phyloP scores from a whole-genome alignment of 2,797 vertebrate genomes.

The Urocyon cinereoargenteus region DNA sequence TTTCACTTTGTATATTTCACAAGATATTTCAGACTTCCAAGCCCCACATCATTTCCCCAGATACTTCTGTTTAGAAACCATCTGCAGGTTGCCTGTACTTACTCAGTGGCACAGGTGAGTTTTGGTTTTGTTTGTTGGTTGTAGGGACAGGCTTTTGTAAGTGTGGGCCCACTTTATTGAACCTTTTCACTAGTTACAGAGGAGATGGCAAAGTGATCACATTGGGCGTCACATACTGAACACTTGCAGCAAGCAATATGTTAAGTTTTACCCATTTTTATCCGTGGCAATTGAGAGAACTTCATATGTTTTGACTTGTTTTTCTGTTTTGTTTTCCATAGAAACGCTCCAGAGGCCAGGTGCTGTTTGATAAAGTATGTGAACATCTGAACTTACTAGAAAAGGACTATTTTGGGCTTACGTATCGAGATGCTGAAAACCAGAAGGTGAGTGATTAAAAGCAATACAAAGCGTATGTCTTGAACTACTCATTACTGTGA shows the following conservation, averaged over 20 bases:
- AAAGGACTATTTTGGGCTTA: constrained; percentile 98
- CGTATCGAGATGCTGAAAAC: constrained; percentile 95
- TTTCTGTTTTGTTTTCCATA: constrained; percentile 82
- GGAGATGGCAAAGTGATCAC: not conserved
- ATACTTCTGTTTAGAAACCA: not conserved
- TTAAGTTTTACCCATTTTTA: not conserved
- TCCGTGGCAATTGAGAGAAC: not conserved
- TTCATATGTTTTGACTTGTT: not conserved
- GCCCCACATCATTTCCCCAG: not conserved
- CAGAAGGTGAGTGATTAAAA: constrained; percentile 92
- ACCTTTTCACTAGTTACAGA: not conserved
- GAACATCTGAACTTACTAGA: constrained; percentile 98
- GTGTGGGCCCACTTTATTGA: not conserved
- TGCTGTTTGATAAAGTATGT: constrained; percentile 97
- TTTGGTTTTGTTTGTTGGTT: not conserved
- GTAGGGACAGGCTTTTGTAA: not conserved
- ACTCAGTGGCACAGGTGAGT: not conserved
- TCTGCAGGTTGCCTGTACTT: not conserved
- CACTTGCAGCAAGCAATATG: not conserved
- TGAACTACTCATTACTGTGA: not conserved
- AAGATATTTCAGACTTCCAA: not conserved
- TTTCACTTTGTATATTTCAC: not conserved
- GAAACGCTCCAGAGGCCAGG: constrained; percentile 96
- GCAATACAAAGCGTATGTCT: not conserved
- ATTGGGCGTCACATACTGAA: not conserved